Conservation (phyloP, 1,140 invertebrate species). For the Phthorimaea operculella region DNA sequence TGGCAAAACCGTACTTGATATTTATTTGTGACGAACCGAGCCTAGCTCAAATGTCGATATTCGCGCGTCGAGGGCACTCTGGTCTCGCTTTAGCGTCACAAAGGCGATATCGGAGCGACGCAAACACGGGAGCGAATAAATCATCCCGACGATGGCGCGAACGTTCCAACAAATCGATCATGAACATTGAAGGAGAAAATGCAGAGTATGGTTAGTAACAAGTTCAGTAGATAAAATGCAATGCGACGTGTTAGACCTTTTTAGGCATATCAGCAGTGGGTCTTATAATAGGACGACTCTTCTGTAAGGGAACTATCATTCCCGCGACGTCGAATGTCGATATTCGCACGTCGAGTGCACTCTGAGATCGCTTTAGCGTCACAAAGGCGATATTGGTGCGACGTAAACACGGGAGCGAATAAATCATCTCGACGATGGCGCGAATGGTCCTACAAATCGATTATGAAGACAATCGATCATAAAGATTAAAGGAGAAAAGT, state of each 20-base stretch:
- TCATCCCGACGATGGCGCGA: conserved; percentile 34
- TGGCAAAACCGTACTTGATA: too few relatives aligned
- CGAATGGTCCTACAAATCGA: conserved; percentile 36
- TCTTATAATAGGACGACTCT: too few relatives aligned
- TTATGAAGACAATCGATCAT: conserved; percentile 36
- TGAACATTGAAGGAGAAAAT: conserved; percentile 20
- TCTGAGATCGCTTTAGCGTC: conserved; percentile 28
- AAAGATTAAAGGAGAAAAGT: conserved; percentile 20
- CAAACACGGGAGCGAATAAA: conserved; percentile 45
- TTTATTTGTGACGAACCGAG: too few relatives aligned
- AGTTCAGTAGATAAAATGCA: too few relatives aligned
- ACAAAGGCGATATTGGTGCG: conserved; percentile 38
- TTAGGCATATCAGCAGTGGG: too few relatives aligned
- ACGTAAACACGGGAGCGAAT: conserved; percentile 38
- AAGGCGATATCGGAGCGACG: conserved; percentile 34
- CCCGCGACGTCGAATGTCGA: conserved; percentile 2
- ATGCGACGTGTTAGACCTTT: too few relatives aligned
- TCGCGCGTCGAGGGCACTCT: conserved; percentile 25
- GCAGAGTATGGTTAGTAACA: conserved; percentile 7
- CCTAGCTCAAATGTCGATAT: conserved; percentile 20
- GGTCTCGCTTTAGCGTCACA: conserved; percentile 31
- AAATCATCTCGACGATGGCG: conserved; percentile 38
- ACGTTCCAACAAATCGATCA: conserved; percentile 36
- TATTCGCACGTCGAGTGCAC: conserved; percentile 29
- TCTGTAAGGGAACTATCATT: not conserved